Percentiles rank a stretch among this genome's conserved stretches.
Conservation (phyloP, 1,140 invertebrate species). For the Uloborus diversus region DNA sequence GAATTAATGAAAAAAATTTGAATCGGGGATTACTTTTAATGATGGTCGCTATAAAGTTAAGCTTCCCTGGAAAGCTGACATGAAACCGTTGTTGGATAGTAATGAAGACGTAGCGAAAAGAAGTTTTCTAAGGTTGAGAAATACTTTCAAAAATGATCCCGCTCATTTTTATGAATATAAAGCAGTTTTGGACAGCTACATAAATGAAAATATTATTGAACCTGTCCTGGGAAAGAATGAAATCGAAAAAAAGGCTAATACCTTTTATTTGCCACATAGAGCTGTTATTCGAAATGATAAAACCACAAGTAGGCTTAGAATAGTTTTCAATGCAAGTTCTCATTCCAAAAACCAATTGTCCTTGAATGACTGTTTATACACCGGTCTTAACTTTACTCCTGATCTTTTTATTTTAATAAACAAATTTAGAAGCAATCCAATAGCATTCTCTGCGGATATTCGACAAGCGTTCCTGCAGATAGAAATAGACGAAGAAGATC, state of each 20-base stretch:
- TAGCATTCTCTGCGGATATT: not conserved
- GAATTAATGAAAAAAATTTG: not conserved
- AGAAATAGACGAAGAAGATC: not conserved
- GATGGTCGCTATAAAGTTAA: not conserved
- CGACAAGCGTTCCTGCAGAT: not conserved
- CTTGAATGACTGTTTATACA: not conserved
- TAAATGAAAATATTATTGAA: not conserved
- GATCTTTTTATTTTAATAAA: not conserved
- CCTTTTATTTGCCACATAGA: constrained; percentile 59
- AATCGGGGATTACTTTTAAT: not conserved
- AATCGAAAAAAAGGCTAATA: not conserved
- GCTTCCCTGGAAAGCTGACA: not conserved
- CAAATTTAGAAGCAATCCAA: not conserved
- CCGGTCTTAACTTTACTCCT: constrained; percentile 9
- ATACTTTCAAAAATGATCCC: not conserved
- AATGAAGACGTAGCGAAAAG: not conserved
- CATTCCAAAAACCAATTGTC: not conserved
- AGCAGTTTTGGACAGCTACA: not conserved
- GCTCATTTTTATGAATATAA: not conserved
- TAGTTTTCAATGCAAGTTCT: not conserved
- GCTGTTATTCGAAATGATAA: constrained; percentile 56
- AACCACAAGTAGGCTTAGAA: not conserved
- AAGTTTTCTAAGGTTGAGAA: not conserved
- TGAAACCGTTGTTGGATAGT: not conserved
- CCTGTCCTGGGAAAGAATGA: not conserved